Base-by-base conservation (phyloP, 2,888 invertebrate genomes). In the Encarsia formosa region DNA sequence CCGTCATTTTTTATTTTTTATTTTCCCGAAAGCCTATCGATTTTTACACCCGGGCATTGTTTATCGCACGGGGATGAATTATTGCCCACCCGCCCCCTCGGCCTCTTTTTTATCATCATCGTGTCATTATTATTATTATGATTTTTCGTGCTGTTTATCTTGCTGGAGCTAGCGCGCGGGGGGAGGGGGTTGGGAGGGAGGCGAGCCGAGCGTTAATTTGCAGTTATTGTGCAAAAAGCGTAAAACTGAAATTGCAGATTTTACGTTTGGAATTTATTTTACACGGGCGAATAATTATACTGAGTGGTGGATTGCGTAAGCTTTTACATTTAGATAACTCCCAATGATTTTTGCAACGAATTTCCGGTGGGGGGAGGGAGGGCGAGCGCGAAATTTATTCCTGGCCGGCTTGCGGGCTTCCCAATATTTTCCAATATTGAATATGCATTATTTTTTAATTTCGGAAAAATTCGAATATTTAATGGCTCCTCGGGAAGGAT, bases 241-340 rank as follows among this genome's bases (percentile, higher is more conserved):
- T 56, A 56, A 56, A 56, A 56, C 56, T 56, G 56, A 53, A 56
- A 56, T 56, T 56, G 56, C 56, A 56, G 52, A 56, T 56, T 56
- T 56, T 56, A 56, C 56, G 56, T 49, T 48, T 37, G 53, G 50
- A 56, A 56, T 56, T 56, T 56, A 56, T 56, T 56, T 56, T 53
- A 56, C 56, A 56, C 56, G 53, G 53, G 53, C 52, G 56, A 56
- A 56, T 56, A 53, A 56, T 56, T 56, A 56, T 53, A 56, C 56
- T 39, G 50, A 43, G 52, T 39, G 49, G 35, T 51, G 47, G 44
- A 50, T 50, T 53, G 56, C 50, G 53, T 50, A 50, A 53, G 56
- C 56, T 56, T 56, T 56, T 56, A 56, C 56, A 56, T 56, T 56
- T 56, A 56, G 56, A 56, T 56, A 56, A 53, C 52, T 53, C 47